Base-by-base conservation (phyloP, 1,140 invertebrate genomes). In the Drosophila novamexicana region DNA sequence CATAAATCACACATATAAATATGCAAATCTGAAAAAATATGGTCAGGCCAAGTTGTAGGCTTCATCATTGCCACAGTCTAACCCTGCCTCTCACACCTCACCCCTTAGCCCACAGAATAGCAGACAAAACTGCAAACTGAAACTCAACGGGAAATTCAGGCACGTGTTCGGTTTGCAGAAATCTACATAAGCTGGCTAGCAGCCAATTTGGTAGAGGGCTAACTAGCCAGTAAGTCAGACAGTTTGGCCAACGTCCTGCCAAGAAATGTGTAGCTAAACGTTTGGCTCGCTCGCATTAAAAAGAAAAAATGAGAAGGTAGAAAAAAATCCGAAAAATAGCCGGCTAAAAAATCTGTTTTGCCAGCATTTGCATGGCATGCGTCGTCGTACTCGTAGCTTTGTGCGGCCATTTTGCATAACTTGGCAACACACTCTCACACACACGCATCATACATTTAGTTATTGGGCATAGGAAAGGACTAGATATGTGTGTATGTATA, bases 1-100 rank as follows among this genome's bases (percentile, higher is more conserved):
- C 84, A 89, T 88, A 88, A 88, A 88, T 88, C 84, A 88, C 84
- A 80, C 77, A 89, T 84, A 88, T 89, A 88, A 88, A 89, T 88
- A 88, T 88, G 84, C 64, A 89, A 88, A 89, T 88, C 69, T 80
- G 68, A 65, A 77, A 76, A 88, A 89, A 88, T 86, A 83, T 73
- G 69, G 65, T 56, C 50, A 32, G 66, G 62, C 52, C 62, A 76
- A 88, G 76, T 83, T 83, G 73, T 79, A 81, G 81, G 70, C 69
- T 65, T 40, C 69, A 63, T 42, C 44, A 47, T 37, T 50, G 37
- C 44, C 58, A 62, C 32, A 36, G 18, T 3, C 16, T n/a, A 6
- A 22, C 7, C 18, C 32, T 39, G 32, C 4, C 16, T 18, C 9
- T 56, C n/a, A 22, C 7, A 7, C 22, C 9, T n/a, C 1, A 7